Conservation (phyloP, 2,888 invertebrate genomes). For the Pandemis corylana region DNA sequence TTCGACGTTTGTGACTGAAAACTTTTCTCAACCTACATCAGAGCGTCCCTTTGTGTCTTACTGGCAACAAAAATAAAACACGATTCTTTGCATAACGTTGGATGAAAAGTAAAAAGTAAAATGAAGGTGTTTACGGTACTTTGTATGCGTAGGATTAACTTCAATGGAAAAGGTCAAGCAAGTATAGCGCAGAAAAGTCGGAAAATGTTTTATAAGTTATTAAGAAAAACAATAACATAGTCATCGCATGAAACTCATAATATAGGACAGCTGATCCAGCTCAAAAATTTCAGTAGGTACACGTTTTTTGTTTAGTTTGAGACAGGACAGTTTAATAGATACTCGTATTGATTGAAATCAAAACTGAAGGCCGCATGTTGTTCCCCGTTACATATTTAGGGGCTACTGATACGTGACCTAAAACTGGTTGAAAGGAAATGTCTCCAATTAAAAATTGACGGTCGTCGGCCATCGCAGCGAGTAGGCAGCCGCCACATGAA, state of each 20-base stretch:
- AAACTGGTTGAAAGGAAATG: constrained; percentile 67
- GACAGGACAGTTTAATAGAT: neutral
- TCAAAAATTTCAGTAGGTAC: neutral
- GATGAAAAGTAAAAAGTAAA: neutral
- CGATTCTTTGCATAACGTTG: constrained; percentile 2
- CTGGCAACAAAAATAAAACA: constrained; percentile 9
- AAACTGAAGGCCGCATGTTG: constrained; percentile 45
- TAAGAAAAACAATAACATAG: too few relatives aligned
- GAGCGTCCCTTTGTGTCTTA: constrained; percentile 4
- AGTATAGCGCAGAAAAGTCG: neutral
- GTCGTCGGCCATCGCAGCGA: constrained; percentile 59
- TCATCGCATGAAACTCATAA: too few relatives aligned
- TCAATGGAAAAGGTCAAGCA: neutral
- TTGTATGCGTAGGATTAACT: neutral
- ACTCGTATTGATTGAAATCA: neutral
- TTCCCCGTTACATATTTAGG: constrained; percentile 61
- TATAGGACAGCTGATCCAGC: neutral
- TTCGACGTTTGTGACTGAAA: constrained; percentile 13
- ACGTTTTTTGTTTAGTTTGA: neutral
- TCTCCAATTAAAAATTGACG: constrained; percentile 76
- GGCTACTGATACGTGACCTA: constrained; percentile 62
- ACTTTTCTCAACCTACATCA: constrained; percentile 2
- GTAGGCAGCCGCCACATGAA: constrained; percentile 50
- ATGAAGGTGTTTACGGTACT: neutral
- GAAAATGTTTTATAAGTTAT: too few relatives aligned